Evolutionary conservation across 2,113 vertebrate genomes (phyloP), one percentile per base, ranked within the genome.

Genomic region (Urocitellus parryii): DNA sequence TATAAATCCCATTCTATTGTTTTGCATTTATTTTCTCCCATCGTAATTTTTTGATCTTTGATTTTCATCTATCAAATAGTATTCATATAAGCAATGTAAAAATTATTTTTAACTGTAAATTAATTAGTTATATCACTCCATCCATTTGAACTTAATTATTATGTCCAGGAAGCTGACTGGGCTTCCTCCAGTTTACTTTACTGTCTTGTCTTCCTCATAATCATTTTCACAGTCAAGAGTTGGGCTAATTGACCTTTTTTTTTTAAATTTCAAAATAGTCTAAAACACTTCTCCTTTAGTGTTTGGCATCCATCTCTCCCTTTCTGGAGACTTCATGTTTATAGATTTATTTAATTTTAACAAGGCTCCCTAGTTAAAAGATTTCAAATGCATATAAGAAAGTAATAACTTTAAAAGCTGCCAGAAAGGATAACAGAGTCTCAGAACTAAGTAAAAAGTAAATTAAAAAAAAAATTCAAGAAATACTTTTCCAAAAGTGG

Each of bases 321-420:
- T 91, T 91, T 88, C 73, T 79, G 82, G 45, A 73, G 39, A 51
- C 2, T 29, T 77, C 32, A 58, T 90, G 65, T 77, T 96, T 96
- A 83, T 42, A 77, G 37, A 85, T 65, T 65, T 87, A 92, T 78
- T 92, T 61, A 80, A 87, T 89, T 93, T 95, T 94, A 95, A 68
- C 17, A 87, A 92, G 39, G 37, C 34, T 90, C 6, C 9, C 25
- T 70, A 48, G 0, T 87, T 87, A 94, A 87, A 94, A 92, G 83
- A 91, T 67, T 73, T 87, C 53, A 22, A 96, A 77, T 76, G 18
- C 17, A 18, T 70, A 20, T 89, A 87, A 91, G 42, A 86, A 91
- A 58, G 20, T 79, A 82, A n/a, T 93, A 58, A 53, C 39, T 77
- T 93, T 68, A 79, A 97, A 94, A 93, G 32, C 39, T 82, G 29